These are phyloP conservation scores for Fopius arisanus DNA, from an alignment of 1,140 invertebrate genomes.

Conservation along the genomic window DNA sequence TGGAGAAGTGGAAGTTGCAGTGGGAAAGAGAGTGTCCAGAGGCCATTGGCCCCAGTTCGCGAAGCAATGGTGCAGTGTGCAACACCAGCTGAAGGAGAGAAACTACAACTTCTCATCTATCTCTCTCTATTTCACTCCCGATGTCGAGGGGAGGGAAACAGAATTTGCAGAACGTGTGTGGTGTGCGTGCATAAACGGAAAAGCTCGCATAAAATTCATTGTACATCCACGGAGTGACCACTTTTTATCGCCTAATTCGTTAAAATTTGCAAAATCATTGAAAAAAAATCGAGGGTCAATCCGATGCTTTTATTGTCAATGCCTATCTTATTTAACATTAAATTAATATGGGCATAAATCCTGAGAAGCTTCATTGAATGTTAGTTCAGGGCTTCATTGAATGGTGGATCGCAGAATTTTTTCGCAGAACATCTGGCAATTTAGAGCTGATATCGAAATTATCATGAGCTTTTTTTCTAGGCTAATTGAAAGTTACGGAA, in stretches of 20 bases:
- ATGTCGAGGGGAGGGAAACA: neutral
- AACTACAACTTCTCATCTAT: neutral
- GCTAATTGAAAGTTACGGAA: too few relatives aligned
- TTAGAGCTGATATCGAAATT: too few relatives aligned
- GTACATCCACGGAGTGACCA: neutral
- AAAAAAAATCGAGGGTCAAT: neutral
- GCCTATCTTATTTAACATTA: too few relatives aligned
- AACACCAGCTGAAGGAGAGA: slow-evolving; percentile 29
- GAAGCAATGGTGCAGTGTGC: slow-evolving; percentile 53
- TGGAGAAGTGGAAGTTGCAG: neutral
- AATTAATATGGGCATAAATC: too few relatives aligned
- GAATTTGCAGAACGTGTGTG: slow-evolving; percentile 6
- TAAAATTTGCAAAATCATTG: neutral
- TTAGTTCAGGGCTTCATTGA: too few relatives aligned
- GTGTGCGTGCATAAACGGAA: slow-evolving; percentile 20
- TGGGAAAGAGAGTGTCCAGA: slow-evolving; percentile 31
- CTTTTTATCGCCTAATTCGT: neutral
- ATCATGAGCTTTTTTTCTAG: too few relatives aligned
- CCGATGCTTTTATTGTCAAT: too few relatives aligned
- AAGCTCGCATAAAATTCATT: slow-evolving; percentile 8
- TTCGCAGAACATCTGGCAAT: too few relatives aligned
- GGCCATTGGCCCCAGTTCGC: slow-evolving; percentile 46
- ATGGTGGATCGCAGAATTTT: too few relatives aligned
- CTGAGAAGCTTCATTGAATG: too few relatives aligned
- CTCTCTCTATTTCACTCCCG: neutral